Evolutionary conservation across 2,797 vertebrate species (phyloP).

Genomic region (Argya squamiceps): DNA sequence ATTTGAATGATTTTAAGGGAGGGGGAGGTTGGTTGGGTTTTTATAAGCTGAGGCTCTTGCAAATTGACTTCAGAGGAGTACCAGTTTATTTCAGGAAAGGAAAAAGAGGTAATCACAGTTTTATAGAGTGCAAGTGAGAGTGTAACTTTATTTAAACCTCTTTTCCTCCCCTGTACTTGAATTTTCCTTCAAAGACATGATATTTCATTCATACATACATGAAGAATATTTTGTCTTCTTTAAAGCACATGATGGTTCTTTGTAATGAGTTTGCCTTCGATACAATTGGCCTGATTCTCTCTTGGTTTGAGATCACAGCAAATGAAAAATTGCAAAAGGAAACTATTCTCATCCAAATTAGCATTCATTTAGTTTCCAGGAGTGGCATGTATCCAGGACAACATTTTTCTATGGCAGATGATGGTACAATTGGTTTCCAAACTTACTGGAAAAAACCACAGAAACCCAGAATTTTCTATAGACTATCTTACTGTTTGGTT

Average conservation of each 20-base stretch:
- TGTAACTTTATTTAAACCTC: background rate
- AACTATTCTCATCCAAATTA: background rate
- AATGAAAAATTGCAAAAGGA: slow-evolving; percentile 4
- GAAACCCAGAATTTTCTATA: background rate
- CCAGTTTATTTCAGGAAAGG: background rate
- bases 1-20: background rate
- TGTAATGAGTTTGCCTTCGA: background rate
- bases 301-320: background rate
- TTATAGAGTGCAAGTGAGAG: background rate
- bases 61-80: background rate
- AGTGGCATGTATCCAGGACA: background rate
- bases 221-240: background rate
- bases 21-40: background rate
- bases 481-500: background rate
- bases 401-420: slow-evolving; percentile 6
- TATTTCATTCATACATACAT: background rate
- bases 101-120: background rate
- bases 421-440: background rate
- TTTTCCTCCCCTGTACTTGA: background rate
- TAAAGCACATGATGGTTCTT: background rate
- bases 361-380: slow-evolving; percentile 6
- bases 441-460: background rate
- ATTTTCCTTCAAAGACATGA: background rate
- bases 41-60: background rate
- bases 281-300: slow-evolving; percentile 3